phyloP scores from a whole-genome alignment of 1,140 invertebrate genomes.

The Tigriopus japonicus region DNA sequence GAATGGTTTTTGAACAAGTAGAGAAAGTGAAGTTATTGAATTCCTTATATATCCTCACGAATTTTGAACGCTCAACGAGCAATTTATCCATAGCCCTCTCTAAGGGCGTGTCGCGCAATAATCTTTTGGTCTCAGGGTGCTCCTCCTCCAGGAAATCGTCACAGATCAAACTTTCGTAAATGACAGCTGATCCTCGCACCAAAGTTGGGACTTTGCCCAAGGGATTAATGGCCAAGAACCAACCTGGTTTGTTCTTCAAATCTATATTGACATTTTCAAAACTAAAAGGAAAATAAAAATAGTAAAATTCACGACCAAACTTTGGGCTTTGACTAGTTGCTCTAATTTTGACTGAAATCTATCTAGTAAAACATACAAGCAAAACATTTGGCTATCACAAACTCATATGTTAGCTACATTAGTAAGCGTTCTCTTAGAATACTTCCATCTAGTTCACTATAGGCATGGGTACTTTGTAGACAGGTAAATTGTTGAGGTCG shows the following conservation, averaged over 20 bases:
- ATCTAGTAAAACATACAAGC: no score
- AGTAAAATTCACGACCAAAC: no score
- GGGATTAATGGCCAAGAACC: constrained; percentile 48
- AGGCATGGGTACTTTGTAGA: no score
- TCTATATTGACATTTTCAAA: constrained; percentile 71
- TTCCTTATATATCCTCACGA: not conserved
- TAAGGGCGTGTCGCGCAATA: constrained; percentile 49
- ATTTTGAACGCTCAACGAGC: constrained; percentile 23
- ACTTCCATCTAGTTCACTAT: no score
- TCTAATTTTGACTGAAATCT: no score
- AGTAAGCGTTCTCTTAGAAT: no score
- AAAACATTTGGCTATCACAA: no score
- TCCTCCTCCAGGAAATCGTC: constrained; percentile 64
- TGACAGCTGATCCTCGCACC: constrained; percentile 33
- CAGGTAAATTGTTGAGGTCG: no score
- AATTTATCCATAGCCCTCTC: constrained; percentile 56
- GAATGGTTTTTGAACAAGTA: not conserved
- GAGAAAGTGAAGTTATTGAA: not conserved
- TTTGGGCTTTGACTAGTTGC: no score
- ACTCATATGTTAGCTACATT: no score
- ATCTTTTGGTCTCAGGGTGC: constrained; percentile 37
- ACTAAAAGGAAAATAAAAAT: constrained; percentile 26
- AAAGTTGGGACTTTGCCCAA: constrained; percentile 55
- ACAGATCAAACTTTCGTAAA: constrained; percentile 61
- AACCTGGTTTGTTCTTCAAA: constrained; percentile 62